These are phyloP conservation scores for Coregonus suidteri DNA, from an alignment of 2,797 vertebrate species.

Conservation along the genomic window DNA sequence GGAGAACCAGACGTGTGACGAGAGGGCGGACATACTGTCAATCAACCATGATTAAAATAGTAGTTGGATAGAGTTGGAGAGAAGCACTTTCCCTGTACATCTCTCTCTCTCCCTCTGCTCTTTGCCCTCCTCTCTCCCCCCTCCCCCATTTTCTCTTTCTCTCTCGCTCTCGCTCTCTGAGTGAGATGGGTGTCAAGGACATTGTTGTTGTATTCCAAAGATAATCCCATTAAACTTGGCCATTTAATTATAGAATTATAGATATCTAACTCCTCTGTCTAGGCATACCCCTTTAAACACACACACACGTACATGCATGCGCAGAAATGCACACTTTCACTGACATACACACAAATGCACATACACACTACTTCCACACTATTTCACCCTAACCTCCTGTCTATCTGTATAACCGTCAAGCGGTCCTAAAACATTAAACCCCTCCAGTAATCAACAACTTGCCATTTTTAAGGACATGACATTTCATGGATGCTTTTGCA, in stretches of 20 bases:
- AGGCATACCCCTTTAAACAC: not conserved
- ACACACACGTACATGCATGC: no score
- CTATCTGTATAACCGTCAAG: not conserved
- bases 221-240: conserved; percentile 68
- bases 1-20: not conserved
- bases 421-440: not conserved
- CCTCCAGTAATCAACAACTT: conserved; percentile 1
- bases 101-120: conserved; percentile 17
- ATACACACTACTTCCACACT: no score
- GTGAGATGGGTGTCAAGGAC: conserved; percentile 60
- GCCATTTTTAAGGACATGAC: not conserved
- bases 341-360: not conserved
- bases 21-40: conserved; percentile 3
- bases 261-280: conserved; percentile 45
- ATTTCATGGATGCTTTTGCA: not conserved
- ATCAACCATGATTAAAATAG: conserved; percentile 8
- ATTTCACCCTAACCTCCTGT: conserved; percentile 1
- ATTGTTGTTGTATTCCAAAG: conserved; percentile 57
- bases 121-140: conserved; percentile 12
- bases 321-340: no score
- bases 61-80: not conserved
- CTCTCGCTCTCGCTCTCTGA: conserved; percentile 19
- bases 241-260: conserved; percentile 69
- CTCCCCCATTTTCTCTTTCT: no score
- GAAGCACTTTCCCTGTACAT: not conserved